Base-by-base conservation (phyloP, 2,888 invertebrate genomes). In the Zeuzera pyrina region DNA sequence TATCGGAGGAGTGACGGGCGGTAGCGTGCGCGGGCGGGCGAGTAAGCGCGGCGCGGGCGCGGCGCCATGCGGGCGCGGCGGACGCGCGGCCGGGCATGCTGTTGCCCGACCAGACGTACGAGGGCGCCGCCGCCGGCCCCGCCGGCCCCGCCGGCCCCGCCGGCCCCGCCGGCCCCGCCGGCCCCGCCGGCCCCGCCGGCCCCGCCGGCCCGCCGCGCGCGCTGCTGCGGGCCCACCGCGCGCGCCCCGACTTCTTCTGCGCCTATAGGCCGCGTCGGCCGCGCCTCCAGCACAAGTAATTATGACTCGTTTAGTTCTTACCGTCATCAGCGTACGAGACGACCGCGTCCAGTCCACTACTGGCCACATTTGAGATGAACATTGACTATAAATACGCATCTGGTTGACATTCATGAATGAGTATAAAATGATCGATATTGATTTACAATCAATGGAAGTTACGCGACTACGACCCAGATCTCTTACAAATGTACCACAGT, bases 71-170 rank as follows among this genome's bases (percentile, higher is more conserved):
- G 34, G 39, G 42, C 52, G 47, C 44, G 47, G 49, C 47, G 57
- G 51, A 41, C 38, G 52, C 48, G 57, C 51, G 42, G 37, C 52
- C 49, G 60, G n/a, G 36, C 95, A 97, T 85, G 90, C 86, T 92
- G 81, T 86, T 90, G 77, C 91, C 92, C 51, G 92, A 92, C 83
- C 90, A 92, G 85, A 91, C 90, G 54, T 92, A 92, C 85, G 91
- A 91, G 79, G 86, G 45, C 71, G 87, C 65, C 23, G 32, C 31
- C 30, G 11, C n/a, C 60, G 65, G 38, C 49, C 57, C 39, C 64
- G 12, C 4, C 26, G 12, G 6, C 26, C 12, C 12, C 15, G 29
- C 15, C n/a, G 29, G 10, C 25, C 12, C 25, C 25, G 12, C 12
- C 7, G 7, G 6, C 88, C 87, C 47, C 87, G 87, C 70, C 86